Conservation (phyloP, 2,888 invertebrate genomes). For the Patella caerulea region DNA sequence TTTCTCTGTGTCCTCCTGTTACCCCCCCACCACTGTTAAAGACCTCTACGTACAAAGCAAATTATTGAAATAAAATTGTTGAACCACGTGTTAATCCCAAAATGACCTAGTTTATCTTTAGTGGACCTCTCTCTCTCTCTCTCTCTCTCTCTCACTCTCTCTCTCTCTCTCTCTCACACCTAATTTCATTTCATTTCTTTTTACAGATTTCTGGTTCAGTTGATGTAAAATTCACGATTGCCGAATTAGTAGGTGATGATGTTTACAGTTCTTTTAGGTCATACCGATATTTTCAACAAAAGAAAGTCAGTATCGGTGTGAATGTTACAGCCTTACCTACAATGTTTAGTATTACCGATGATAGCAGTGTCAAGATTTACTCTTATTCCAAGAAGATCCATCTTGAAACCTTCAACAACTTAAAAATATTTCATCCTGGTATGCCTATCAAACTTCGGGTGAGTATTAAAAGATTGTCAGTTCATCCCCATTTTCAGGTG, state of each 20-base stretch:
- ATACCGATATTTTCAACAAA: background rate
- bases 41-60: too few relatives aligned
- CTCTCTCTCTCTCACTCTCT: too few relatives aligned
- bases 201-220: background rate
- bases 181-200: too few relatives aligned
- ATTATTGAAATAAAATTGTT: too few relatives aligned
- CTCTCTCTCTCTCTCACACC: too few relatives aligned
- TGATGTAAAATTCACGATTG: background rate
- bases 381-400: background rate
- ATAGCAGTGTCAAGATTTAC: background rate
- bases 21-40: too few relatives aligned
- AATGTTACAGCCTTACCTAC: background rate
- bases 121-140: too few relatives aligned
- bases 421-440: conserved; percentile 2
- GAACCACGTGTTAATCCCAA: too few relatives aligned
- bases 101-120: too few relatives aligned
- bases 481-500: too few relatives aligned
- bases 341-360: background rate
- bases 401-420: background rate
- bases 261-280: background rate
- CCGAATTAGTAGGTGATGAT: background rate
- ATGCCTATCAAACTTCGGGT: background rate
- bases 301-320: background rate
- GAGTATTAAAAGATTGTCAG: background rate
- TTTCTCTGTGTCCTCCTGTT: too few relatives aligned